Percentiles rank a stretch among this genome's conserved stretches.
Evolutionary conservation across 2,888 invertebrate genomes (phyloP).

Genomic region (Tromatobia lineatoria): DNA sequence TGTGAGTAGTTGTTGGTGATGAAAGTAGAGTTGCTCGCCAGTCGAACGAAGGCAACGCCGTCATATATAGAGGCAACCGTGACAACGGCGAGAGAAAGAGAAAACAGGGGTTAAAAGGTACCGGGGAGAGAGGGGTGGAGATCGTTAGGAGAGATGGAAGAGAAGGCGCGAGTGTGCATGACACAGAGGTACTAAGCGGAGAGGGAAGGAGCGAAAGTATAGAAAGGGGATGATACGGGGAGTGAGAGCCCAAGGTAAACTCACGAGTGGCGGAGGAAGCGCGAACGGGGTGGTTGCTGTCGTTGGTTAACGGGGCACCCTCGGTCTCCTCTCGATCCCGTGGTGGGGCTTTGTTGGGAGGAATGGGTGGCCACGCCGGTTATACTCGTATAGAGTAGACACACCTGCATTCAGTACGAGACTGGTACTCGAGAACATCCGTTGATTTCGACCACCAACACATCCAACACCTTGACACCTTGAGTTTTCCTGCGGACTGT

Average conservation of each 20-base stretch:
- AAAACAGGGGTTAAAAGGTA: background rate
- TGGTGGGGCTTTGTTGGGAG: slow-evolving; percentile 75
- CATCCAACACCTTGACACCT: background rate
- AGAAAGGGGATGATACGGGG: background rate
- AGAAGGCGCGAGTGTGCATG: slow-evolving; percentile 15
- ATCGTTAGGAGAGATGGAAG: slow-evolving; percentile 52
- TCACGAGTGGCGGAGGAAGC: slow-evolving; percentile 54
- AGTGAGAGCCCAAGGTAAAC: slow-evolving; percentile 39
- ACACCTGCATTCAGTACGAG: slow-evolving; percentile 72
- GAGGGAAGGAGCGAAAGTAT: slow-evolving; percentile 11
- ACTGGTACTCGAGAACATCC: slow-evolving; percentile 60
- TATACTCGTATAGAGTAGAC: slow-evolving; percentile 71
- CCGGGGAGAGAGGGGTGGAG: slow-evolving; percentile 29
- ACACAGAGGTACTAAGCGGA: slow-evolving; percentile 1
- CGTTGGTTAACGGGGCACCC: slow-evolving; percentile 32
- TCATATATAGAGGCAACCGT: background rate
- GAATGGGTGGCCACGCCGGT: slow-evolving; percentile 72
- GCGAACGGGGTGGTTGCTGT: slow-evolving; percentile 42
- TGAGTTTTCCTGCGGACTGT: background rate
- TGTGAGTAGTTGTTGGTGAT: slow-evolving; percentile 18
- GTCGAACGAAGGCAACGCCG: background rate
- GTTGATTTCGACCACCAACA: slow-evolving; percentile 1
- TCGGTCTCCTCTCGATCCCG: slow-evolving; percentile 31
- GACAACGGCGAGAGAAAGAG: slow-evolving; percentile 16
- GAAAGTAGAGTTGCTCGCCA: slow-evolving; percentile 11